Evolutionary conservation across 2,888 invertebrate genomes (phyloP), one percentile per base, ranked within the genome.

Genomic region (Melanostoma scalare): DNA sequence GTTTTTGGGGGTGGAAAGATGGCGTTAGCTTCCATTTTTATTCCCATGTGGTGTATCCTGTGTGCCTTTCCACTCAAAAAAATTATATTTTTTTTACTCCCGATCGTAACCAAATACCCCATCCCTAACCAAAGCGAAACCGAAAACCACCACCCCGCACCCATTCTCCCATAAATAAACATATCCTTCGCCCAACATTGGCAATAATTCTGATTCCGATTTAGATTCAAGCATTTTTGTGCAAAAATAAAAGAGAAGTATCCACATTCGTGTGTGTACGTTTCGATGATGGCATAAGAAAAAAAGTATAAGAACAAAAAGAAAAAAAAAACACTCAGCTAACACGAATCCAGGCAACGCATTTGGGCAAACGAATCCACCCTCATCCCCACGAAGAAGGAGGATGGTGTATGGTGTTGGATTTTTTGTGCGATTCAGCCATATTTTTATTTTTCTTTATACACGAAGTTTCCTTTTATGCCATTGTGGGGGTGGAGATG

Each of bases 361-460:
- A 72, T 81, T 76, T 53, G 56, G 38, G 10, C 40, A 35, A 31
- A 50, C 31, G 55, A 60, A 60, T 61, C 61, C 44, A 58, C 72
- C 58, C 72, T 58, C 58, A 36, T 10, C 48, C 8, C 36, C n/a
- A 40, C 8, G 52, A 9, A 8, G 31, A 31, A 10, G 61, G 77
- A 44, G 50, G 53, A 61, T 55, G 71, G 58, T 61, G 55, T 42
- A 42, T 42, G 33, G 42, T 44, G 60, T 48, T 55, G 20, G 20
- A 20, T 77, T 82, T 82, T 82, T 82, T 82, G 68, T 77, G 73
- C 82, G 82, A 78, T 48, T 82, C 82, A 78, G 82, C 82, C 82
- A 82, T 82, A 82, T 82, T 82, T 82, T 82, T 82, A 78, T 78
- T 61, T 73, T 82, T 67, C 67, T 42, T 46, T 52, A 74, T 50